Evolutionary conservation across 1,140 invertebrate species (phyloP).

Genomic region (Archivesica marissinica): DNA sequence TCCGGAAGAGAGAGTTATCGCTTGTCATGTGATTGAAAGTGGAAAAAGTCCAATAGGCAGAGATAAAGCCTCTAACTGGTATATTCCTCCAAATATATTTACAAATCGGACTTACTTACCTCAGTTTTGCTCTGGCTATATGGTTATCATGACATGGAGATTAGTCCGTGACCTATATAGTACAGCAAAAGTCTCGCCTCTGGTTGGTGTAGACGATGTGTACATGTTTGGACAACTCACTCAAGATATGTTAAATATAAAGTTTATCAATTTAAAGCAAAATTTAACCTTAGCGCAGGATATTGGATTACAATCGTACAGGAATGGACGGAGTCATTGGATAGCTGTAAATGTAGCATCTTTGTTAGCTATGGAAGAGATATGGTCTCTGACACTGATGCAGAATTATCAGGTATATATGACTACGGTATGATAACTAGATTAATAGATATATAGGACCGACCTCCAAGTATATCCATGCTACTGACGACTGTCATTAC

Average conservation of each 20-base stretch:
- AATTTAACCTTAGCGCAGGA: constrained; percentile 64
- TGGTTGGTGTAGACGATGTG: constrained; percentile 82
- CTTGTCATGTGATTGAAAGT: constrained; percentile 64
- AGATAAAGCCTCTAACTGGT: constrained; percentile 83
- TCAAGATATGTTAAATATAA: constrained; percentile 45
- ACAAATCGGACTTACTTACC: constrained; percentile 72
- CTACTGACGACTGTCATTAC: too few species aligned
- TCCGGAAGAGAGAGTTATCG: constrained; percentile 41
- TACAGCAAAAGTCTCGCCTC: constrained; percentile 70
- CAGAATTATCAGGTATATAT: too few species aligned
- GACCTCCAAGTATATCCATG: too few species aligned
- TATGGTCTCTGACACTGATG: constrained; percentile 32
- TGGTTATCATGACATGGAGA: constrained; percentile 81
- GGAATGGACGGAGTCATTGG: constrained; percentile 6
- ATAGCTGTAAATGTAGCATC: neutral
- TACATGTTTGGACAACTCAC: constrained; percentile 82
- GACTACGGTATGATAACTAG: too few species aligned
- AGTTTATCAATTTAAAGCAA: constrained; percentile 56
- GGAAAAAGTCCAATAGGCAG: constrained; percentile 70
- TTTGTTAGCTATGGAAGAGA: constrained; percentile 18
- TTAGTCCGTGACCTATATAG: constrained; percentile 79
- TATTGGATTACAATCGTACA: constrained; percentile 58
- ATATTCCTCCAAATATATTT: constrained; percentile 76
- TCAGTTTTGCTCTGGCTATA: constrained; percentile 84
- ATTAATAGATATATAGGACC: neutral